Conservation (phyloP, 2,888 invertebrate species). For the Phragmatobia fuliginosa region DNA sequence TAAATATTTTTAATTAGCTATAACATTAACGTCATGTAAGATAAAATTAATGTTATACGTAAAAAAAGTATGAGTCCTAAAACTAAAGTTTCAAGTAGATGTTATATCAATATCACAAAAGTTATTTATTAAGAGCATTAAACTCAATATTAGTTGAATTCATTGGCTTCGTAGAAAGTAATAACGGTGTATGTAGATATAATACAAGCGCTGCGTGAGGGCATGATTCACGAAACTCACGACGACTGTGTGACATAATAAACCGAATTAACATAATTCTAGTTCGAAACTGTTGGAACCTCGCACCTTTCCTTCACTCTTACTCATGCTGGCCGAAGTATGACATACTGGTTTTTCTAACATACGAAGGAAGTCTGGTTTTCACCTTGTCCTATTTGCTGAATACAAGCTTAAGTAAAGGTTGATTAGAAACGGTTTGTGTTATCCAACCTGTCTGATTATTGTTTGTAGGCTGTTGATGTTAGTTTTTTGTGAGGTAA, state of each 20-base stretch:
- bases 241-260: constrained; percentile 81
- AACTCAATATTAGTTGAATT: constrained; percentile 57
- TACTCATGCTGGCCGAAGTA: constrained; percentile 63
- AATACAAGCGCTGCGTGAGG: constrained; percentile 65
- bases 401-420: constrained; percentile 32
- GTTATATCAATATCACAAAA: constrained; percentile 29
- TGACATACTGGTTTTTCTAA: constrained; percentile 56
- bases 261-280: constrained; percentile 81
- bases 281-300: constrained; percentile 63
- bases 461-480: background rate
- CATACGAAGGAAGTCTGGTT: constrained; percentile 47
- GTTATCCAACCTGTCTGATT: background rate
- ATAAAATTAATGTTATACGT: background rate
- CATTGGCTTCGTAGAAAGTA: constrained; percentile 78
- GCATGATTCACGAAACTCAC: constrained; percentile 80
- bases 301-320: constrained; percentile 67
- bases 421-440: constrained; percentile 23
- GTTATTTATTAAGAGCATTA: constrained; percentile 32
- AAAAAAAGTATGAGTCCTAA: background rate
- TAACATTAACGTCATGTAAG: background rate
- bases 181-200: constrained; percentile 73
- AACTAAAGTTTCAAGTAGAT: constrained; percentile 7
- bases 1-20: no score
- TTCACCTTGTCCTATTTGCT: constrained; percentile 36
- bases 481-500: background rate